Evolutionary conservation across 92 coral and sea anemone species (phyloP).

Genomic region (Heteractis magnifica): DNA sequence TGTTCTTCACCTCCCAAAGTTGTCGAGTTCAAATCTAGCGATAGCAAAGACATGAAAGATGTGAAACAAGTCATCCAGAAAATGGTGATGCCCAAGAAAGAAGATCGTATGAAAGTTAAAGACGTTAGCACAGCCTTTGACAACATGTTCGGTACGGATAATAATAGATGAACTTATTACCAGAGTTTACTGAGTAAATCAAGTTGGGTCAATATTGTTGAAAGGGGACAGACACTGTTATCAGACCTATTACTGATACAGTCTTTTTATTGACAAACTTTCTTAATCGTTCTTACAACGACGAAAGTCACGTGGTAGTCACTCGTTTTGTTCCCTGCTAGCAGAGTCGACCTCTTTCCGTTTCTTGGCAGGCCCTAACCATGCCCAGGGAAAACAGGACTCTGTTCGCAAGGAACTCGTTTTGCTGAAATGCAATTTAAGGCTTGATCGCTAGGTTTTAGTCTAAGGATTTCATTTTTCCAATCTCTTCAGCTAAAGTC

Average conservation of each 20-base stretch:
- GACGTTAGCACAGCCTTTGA: neutral
- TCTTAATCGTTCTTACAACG: neutral
- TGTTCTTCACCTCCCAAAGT: neutral
- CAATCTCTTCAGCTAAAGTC: neutral
- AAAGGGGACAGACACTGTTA: no score
- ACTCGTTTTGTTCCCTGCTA: no score
- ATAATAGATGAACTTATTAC: no score
- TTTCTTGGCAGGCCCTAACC: no score
- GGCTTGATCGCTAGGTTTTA: neutral
- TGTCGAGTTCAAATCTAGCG: neutral
- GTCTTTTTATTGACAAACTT: neutral
- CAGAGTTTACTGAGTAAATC: no score
- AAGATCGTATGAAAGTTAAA: neutral
- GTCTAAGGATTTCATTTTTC: neutral
- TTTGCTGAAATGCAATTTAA: no score
- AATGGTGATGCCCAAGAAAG: constrained; percentile 1
- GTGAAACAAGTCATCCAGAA: neutral
- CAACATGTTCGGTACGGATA: neutral
- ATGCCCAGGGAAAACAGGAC: no score
- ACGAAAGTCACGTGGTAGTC: neutral
- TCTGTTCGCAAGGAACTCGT: no score
- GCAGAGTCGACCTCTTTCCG: no score
- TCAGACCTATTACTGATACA: no score
- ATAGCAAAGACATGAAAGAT: neutral
- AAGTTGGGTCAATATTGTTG: no score